Base-by-base conservation (phyloP, 2,888 invertebrate genomes). In the Euzetes globulus region DNA sequence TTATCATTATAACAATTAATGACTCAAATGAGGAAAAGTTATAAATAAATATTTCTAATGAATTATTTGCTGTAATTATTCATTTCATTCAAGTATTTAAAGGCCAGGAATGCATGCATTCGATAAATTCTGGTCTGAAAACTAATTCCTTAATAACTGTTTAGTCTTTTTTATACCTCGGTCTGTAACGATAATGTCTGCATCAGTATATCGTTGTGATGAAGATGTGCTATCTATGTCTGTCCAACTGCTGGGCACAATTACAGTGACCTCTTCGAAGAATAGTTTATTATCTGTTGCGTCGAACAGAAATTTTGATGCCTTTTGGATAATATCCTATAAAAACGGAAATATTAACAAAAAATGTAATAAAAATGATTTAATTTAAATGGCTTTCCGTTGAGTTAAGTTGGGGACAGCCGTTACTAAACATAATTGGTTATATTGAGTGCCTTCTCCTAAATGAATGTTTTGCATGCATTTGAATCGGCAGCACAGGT, bases 171-270 rank as follows among this genome's bases (percentile, higher is more conserved):
- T 27, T 6, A 71, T 19, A 71, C 71, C 71, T 47, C 29, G 55
- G 22, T 63, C 55, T 11, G 77, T 76, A 19, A 77, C 72, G 15
- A 75, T 5, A 27, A 78, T 74, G 27, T 78, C 78, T 22, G 78
- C 68, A 11, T 71, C 75, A 22, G 9, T 37, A 17, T 63, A 29
- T 25, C 50, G 5, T 13, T n/a, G 15, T 33, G 29, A 45, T 27
- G 27, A 15, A 19, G 22, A n/a, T 22, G 22, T 11, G 55, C 1
- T 27, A 58, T 17, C 13, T 27, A 27, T 27, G 50, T n/a, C 55
- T 33, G 74, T 71, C 78, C 78, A 78, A 22, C 45, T 29, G 0
- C 50, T 27, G 0, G 77, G 78, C 15, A 78, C 52, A 17, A 71
- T 22, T 50, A 78, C 68, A 17, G 73, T 74, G 29, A 77, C 78